Percentiles rank a stretch among this genome's conserved stretches.
Evolutionary conservation across 2,797 vertebrate genomes (phyloP).

Genomic region (Squalus acanthias): DNA sequence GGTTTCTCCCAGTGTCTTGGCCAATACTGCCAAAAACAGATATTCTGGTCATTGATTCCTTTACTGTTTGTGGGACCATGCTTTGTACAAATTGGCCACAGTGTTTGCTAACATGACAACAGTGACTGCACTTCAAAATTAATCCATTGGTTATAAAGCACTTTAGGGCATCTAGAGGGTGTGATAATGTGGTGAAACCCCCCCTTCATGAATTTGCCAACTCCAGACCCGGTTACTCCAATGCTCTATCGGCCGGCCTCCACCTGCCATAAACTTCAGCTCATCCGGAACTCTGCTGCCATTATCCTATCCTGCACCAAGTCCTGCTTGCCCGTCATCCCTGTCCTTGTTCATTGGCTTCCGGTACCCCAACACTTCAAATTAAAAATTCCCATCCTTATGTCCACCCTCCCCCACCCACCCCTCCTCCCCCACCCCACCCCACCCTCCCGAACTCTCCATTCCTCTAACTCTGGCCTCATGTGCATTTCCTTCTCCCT

Average conservation of each 20-base stretch:
- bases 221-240: background rate
- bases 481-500: background rate
- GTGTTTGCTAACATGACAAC: background rate
- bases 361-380: background rate
- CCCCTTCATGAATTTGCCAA: background rate
- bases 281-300: too few relatives aligned
- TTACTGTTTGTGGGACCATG: background rate
- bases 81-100: background rate
- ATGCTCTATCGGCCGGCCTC: background rate
- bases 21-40: too few relatives aligned
- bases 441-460: background rate
- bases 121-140: background rate
- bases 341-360: background rate
- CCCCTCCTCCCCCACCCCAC: too few relatives aligned
- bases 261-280: too few relatives aligned
- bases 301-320: background rate
- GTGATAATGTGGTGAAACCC: background rate
- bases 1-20: too few relatives aligned
- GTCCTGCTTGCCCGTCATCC: background rate
- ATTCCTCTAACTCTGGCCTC: background rate
- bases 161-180: background rate
- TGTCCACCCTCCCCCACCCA: background rate
- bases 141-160: background rate
- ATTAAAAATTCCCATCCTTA: background rate
- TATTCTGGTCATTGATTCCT: too few relatives aligned